Evolutionary conservation across 2,888 invertebrate species (phyloP), one percentile per base, ranked within the genome.

Genomic region (Lochmaea capreae): DNA sequence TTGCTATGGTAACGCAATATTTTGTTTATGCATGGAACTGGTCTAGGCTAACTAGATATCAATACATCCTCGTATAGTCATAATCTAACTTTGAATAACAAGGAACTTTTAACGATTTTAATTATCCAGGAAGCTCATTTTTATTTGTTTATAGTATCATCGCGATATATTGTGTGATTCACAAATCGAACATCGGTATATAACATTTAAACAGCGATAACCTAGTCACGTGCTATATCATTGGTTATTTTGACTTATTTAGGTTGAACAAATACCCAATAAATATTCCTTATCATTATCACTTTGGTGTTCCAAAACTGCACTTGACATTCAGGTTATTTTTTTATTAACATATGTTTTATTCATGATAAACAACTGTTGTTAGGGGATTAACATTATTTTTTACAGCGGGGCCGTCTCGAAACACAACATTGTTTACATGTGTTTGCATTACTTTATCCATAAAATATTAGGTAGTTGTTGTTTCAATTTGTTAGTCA

Each of bases 301-400:
- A 33, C 6, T 33, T 57, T 9, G 22, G 22, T 59, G 26, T 10
- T 22, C 33, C 33, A 39, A 59, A 14, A 33, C n/a, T 14, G 33
- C 26, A 59, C 33, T 59, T 59, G 59, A 59, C 33, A 5, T 33
- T 59, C 33, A 12, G 4, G 5, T 26, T 59, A 6, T 26, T 59
- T 26, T 10, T 59, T 14, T 12, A n/a, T 14, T 5, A 33, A 59
- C 18, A 58, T 26, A 59, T 59, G 59, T 59, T 59, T 59, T 33
- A 59, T 59, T 59, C 59, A 59, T 33, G 59, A 59, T 59, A 59
- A 26, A 59, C 59, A 59, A 59, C 59, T 59, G 33, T 14, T 16
- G 59, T 59, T 5, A n/a, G 52, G 59, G 59, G 26, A 59, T n/a
- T 33, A 14, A 22, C 59, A 59, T 33, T 33, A 33, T 59, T 33